Percentiles rank a stretch among this genome's conserved stretches.
Conservation (phyloP, 2,797 vertebrate species). For the Sebastes hopkinsi region DNA sequence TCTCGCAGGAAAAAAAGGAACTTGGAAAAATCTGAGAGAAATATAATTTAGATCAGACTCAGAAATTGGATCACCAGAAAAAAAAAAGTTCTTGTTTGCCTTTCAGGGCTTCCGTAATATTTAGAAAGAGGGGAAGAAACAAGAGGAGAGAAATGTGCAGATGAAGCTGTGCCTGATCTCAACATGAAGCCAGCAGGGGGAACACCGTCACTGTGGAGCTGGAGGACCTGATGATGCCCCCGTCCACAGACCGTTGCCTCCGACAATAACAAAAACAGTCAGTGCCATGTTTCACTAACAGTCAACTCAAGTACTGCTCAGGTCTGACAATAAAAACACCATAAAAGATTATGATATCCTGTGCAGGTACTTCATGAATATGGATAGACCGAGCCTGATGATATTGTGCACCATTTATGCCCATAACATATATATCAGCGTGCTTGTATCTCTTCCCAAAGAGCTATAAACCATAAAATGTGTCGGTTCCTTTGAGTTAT, state of each 20-base stretch:
- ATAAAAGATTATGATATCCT: conserved; percentile 3
- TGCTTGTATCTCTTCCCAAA: background rate
- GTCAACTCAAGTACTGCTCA: background rate
- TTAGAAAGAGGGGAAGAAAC: background rate
- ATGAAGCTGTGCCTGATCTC: background rate
- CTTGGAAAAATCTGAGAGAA: too few species aligned
- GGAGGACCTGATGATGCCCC: background rate
- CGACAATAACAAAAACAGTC: background rate
- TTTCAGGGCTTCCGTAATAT: background rate
- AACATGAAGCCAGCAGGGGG: conserved; percentile 11
- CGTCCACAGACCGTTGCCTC: background rate
- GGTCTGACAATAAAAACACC: background rate
- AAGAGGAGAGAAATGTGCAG: conserved; percentile 2
- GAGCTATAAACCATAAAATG: conserved; percentile 21
- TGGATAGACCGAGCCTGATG: background rate
- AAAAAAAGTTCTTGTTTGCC: too few species aligned
- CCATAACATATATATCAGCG: conserved; percentile 9
- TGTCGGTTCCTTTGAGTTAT: conserved; percentile 38
- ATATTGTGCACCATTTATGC: background rate
- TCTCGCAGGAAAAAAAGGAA: too few species aligned
- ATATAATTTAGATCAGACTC: too few species aligned
- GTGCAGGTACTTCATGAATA: conserved; percentile 51
- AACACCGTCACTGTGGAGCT: background rate
- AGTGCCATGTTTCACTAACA: background rate
- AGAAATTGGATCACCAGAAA: too few species aligned